Conservation (phyloP, 2,888 invertebrate genomes). For the Coelopa pilipes region DNA sequence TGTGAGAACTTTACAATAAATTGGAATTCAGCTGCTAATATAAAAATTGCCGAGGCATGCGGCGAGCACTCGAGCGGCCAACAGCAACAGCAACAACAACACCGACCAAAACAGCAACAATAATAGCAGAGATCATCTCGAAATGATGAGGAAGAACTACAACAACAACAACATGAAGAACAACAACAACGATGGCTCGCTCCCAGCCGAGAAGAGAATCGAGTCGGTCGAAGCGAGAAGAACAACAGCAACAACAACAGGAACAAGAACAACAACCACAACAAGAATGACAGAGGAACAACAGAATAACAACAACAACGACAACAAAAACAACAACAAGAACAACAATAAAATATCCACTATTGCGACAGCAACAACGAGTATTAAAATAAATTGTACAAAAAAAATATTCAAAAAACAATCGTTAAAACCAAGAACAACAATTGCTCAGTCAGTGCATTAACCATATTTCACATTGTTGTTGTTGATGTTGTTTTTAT, state of each 20-base stretch:
- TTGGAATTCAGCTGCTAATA: slow-evolving; percentile 53
- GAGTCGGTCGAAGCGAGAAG: not conserved
- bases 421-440: too few relatives aligned
- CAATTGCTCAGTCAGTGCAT: too few relatives aligned
- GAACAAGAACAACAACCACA: slow-evolving; percentile 39
- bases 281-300: too few relatives aligned
- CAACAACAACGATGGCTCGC: not conserved
- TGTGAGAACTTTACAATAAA: slow-evolving; percentile 58
- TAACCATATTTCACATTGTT: too few relatives aligned
- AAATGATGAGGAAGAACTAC: not conserved
- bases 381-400: too few relatives aligned
- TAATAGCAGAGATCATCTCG: too few relatives aligned
- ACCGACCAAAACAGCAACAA: too few relatives aligned
- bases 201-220: not conserved
- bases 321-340: not conserved
- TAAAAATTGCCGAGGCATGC: slow-evolving; percentile 47
- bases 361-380: not conserved
- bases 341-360: not conserved
- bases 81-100: too few relatives aligned
- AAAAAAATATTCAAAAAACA: too few relatives aligned
- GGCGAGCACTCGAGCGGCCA: slow-evolving; percentile 25
- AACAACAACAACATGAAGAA: slow-evolving; percentile 38
- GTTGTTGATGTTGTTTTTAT: not conserved
- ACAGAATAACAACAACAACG: not conserved
- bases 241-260: not conserved